phyloP scores from a whole-genome alignment of 2,888 invertebrate species.

The Heliconius cydno region DNA sequence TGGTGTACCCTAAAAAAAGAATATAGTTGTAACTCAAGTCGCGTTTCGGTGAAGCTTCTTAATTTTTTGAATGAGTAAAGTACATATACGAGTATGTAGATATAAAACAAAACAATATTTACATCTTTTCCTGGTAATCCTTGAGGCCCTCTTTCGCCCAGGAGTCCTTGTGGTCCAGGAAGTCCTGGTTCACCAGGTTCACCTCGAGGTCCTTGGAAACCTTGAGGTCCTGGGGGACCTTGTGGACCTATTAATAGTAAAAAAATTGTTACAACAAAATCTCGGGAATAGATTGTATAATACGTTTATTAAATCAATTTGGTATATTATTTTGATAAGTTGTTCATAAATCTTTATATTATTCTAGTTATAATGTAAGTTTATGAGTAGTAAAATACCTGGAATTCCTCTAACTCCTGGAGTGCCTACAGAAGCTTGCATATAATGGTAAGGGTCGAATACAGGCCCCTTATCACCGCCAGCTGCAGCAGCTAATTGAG shows the following conservation, averaged over 20 bases:
- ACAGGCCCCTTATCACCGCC: conserved; percentile 91
- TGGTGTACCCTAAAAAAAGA: conserved; percentile 84
- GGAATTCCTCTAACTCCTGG: conserved; percentile 91
- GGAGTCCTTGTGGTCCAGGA: conserved; percentile 85
- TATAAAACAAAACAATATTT: conserved; percentile 52
- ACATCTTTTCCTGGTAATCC: conserved; percentile 91
- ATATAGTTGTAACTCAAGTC: not conserved
- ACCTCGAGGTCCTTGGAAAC: conserved; percentile 92
- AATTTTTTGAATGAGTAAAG: no score
- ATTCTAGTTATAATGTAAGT: not conserved
- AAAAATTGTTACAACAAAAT: not conserved
- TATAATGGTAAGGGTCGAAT: conserved; percentile 87
- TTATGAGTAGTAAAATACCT: conserved; percentile 70
- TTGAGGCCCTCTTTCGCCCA: conserved; percentile 87
- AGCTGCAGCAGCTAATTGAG: conserved; percentile 88
- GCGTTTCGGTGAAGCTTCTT: not conserved
- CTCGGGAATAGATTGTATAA: not conserved
- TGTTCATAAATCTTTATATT: no score
- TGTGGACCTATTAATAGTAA: conserved; percentile 66
- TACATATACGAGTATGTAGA: no score
- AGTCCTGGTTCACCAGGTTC: conserved; percentile 90
- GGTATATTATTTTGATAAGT: no score
- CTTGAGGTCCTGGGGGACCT: conserved; percentile 86
- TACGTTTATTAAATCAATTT: not conserved
- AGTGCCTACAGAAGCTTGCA: conserved; percentile 91